A percentile compares a stretch with the other conserved stretches of the same genome.
Evolutionary conservation across 2,888 invertebrate species (phyloP).

Genomic region (Isoperla grammatica): DNA sequence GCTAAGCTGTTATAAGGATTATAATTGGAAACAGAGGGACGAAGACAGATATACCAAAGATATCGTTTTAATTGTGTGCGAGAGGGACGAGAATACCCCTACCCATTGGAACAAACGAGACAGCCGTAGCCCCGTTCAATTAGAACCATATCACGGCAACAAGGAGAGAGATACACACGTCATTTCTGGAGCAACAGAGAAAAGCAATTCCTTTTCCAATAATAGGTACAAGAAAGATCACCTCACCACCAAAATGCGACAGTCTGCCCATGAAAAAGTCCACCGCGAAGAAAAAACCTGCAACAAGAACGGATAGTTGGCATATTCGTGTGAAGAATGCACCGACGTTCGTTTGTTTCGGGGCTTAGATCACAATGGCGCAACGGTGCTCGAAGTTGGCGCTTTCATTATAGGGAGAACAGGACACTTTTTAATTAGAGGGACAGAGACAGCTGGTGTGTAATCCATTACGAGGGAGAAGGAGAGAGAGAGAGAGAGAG

Average conservation of each 20-base stretch:
- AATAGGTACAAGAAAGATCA: conserved; percentile 18
- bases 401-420: no score
- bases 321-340: no score
- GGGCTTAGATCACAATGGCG: no score
- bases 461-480: no score
- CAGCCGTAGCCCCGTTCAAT: conserved; percentile 6
- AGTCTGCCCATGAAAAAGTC: conserved; percentile 4
- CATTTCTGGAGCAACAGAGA: conserved; percentile 18
- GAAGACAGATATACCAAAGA: conserved; percentile 18
- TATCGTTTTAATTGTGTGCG: conserved; percentile 18
- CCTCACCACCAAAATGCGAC: background rate
- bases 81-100: background rate
- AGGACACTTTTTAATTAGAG: no score
- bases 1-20: conserved; percentile 20
- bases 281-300: no score
- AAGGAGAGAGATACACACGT: conserved; percentile 10
- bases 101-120: background rate
- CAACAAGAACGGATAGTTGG: no score
- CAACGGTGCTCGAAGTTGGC: no score
- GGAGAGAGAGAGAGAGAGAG: no score
- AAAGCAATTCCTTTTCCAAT: conserved; percentile 18
- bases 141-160: conserved; percentile 16
- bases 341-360: no score
- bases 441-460: no score
- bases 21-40: conserved; percentile 19